Evolutionary conservation across 2,888 invertebrate species (phyloP).

Genomic region (Sipha maydis): DNA sequence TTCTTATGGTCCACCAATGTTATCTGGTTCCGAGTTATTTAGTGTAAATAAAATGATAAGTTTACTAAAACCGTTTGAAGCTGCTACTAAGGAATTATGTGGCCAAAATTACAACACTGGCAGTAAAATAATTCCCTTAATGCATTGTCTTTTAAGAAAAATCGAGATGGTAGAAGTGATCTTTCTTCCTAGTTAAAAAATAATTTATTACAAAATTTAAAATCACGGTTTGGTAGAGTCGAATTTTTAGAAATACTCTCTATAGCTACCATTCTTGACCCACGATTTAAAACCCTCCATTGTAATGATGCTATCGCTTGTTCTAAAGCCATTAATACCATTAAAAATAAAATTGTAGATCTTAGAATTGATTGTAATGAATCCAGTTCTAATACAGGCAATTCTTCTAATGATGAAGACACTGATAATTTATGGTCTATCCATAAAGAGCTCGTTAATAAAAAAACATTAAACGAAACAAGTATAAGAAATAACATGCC

Average conservation of each 20-base stretch:
- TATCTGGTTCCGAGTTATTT: not conserved
- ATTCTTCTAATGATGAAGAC: not conserved
- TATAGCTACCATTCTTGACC: slow-evolving; percentile 13
- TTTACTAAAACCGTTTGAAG: slow-evolving; percentile 8
- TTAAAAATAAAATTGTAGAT: slow-evolving; percentile 16
- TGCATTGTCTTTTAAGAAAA: not conserved
- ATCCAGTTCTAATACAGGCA: not conserved
- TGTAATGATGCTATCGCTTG: not conserved
- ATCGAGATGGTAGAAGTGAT: not conserved
- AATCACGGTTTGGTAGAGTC: not conserved
- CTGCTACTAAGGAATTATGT: not conserved
- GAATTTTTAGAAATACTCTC: not conserved
- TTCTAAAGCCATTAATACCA: not conserved
- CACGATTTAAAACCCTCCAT: not conserved
- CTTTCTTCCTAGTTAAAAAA: not conserved
- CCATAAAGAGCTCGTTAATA: not conserved
- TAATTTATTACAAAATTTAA: not conserved
- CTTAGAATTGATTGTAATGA: not conserved
- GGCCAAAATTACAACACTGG: not conserved
- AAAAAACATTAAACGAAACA: not conserved
- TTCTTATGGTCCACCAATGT: not conserved
- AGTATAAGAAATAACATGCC: not conserved
- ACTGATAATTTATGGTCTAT: not conserved
- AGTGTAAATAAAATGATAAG: not conserved
- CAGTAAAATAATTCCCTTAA: not conserved